These are phyloP conservation scores for Cranoglanis bouderius DNA, from an alignment of 2,113 vertebrate species.

Conservation along the genomic window DNA sequence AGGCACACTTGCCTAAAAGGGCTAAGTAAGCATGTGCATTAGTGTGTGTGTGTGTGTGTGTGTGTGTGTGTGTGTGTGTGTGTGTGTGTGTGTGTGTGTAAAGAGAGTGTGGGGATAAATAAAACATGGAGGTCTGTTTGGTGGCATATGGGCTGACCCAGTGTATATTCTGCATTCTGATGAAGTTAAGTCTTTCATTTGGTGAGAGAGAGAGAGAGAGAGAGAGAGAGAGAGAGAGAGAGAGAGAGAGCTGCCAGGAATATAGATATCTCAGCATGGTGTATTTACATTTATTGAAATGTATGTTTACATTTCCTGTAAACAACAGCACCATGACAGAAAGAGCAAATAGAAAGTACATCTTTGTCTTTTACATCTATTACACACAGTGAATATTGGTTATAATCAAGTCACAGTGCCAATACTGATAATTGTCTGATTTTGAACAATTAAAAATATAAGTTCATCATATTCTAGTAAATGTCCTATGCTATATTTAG, in stretches of 20 bases:
- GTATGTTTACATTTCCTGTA: not conserved
- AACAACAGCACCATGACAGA: not conserved
- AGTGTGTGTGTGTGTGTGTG: not conserved
- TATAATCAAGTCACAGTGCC: not conserved
- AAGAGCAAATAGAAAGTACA: not conserved
- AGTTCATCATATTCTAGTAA: not conserved
- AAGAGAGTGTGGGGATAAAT: slow-evolving; percentile 59
- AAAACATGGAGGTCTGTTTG: slow-evolving; percentile 64
- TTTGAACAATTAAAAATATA: not conserved
- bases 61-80: not conserved
- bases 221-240: not conserved
- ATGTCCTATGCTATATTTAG: not conserved
- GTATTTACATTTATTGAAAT: slow-evolving; percentile 38
- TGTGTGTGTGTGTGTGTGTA: slow-evolving; percentile 31
- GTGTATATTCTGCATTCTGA: slow-evolving; percentile 56
- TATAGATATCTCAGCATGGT: slow-evolving; percentile 50
- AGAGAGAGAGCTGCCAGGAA: slow-evolving; percentile 22
- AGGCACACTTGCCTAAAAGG: slow-evolving; percentile 1
- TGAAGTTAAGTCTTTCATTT: slow-evolving; percentile 44
- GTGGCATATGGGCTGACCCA: slow-evolving; percentile 60
- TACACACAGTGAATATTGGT: not conserved
- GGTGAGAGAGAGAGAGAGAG: not conserved
- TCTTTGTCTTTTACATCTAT: not conserved
- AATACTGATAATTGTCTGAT: not conserved
- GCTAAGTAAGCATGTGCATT: slow-evolving; percentile 5